A percentile compares a stretch with the other conserved stretches of the same genome.
Evolutionary conservation across 2,888 invertebrate genomes (phyloP).

Genomic region (Cheilosia variabilis): DNA sequence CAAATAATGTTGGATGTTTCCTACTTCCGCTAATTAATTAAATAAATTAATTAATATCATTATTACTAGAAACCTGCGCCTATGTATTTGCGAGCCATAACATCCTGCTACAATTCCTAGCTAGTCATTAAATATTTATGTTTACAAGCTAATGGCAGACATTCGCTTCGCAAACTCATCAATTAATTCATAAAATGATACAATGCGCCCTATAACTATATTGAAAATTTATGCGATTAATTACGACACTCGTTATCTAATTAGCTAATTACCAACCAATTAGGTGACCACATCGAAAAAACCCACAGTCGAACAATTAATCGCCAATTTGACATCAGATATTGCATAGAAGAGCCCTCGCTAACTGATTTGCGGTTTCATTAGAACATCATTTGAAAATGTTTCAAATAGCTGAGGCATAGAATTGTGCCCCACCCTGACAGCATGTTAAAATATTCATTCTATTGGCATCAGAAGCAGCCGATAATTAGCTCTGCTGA

Average conservation of each 20-base stretch:
- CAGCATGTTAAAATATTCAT: constrained; percentile 9
- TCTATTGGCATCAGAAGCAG: background rate
- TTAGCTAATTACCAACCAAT: constrained; percentile 56
- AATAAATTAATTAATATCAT: too few species aligned
- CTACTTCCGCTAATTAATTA: too few species aligned
- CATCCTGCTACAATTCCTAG: too few species aligned
- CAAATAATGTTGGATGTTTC: too few species aligned
- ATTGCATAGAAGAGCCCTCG: constrained; percentile 14
- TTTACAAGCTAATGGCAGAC: background rate
- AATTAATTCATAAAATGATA: constrained; percentile 49
- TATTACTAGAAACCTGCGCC: too few species aligned
- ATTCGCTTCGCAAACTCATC: constrained; percentile 16
- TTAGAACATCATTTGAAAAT: constrained; percentile 11
- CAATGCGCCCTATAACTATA: constrained; percentile 37
- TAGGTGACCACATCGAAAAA: constrained; percentile 23
- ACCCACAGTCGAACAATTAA: constrained; percentile 42
- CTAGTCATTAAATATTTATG: too few species aligned
- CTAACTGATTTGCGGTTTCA: constrained; percentile 25
- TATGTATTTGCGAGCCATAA: too few species aligned
- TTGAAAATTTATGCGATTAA: constrained; percentile 58
- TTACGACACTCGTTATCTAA: constrained; percentile 47
- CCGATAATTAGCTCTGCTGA: background rate
- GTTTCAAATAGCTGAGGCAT: constrained; percentile 15
- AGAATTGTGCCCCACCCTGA: background rate
- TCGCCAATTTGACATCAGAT: constrained; percentile 50